Evolutionary conservation across 2,888 invertebrate genomes (phyloP).

Genomic region (Drosophila macrospina): DNA sequence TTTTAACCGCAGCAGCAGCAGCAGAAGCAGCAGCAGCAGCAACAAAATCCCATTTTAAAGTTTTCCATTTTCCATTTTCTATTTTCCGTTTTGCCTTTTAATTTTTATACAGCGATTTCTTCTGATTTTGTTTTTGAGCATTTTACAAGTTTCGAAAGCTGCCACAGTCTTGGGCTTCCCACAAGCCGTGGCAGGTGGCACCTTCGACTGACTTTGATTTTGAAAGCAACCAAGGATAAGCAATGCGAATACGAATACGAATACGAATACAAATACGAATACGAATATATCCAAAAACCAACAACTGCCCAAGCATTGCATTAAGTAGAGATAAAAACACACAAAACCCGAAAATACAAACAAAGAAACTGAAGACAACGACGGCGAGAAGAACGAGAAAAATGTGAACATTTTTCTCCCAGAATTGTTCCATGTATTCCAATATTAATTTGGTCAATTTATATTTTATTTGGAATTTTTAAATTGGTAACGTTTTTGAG

Average conservation of each 20-base stretch:
- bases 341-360: constrained; percentile 5
- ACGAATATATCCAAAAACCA: constrained; percentile 16
- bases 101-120: constrained; percentile 61
- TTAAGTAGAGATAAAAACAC: constrained; percentile 23
- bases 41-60: constrained; percentile 77
- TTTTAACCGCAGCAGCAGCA: constrained; percentile 81
- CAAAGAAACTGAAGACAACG: constrained; percentile 18
- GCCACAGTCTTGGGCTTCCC: not conserved
- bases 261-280: not conserved
- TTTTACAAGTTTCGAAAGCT: constrained; percentile 35
- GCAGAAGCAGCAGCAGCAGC: constrained; percentile 42
- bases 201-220: constrained; percentile 48
- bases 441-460: constrained; percentile 86
- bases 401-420: constrained; percentile 84
- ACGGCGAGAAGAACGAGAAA: constrained; percentile 49
- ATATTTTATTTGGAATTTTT: constrained; percentile 86
- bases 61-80: constrained; percentile 71
- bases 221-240: constrained; percentile 56
- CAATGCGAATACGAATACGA: constrained; percentile 14
- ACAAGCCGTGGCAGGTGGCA: constrained; percentile 7
- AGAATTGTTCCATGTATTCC: constrained; percentile 84
- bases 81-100: constrained; percentile 47
- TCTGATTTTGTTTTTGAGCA: constrained; percentile 44
- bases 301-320: constrained; percentile 36
- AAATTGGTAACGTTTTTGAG: constrained; percentile 83